Base-by-base conservation (phyloP, 1,140 invertebrate species). In the Halesus radiatus region DNA sequence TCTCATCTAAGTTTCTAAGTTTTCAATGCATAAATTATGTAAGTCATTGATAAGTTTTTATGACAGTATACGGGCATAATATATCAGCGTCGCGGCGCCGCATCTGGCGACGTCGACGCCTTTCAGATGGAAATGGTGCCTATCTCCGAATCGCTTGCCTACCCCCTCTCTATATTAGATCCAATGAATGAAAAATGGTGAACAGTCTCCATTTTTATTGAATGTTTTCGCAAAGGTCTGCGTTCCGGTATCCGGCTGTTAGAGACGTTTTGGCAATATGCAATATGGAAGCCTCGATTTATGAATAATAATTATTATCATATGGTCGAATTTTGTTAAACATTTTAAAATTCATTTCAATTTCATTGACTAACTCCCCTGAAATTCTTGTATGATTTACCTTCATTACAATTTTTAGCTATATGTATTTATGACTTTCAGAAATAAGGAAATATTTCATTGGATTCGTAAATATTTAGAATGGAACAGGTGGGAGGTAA, bases 1-100 rank as follows among this genome's bases (percentile, higher is more conserved):
- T 66, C 76, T 78, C 76, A 70, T 80, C 60, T 68, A 37, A 75
- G 29, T 76, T 76, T 76, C 7, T 72, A 56, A 76, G 66, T 68
- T 81, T 81, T 81, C 76, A 81, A 81, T 81, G 80, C 80, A 81
- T 81, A 81, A 72, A 78, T 81, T 78, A 81, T 75, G 29, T 45
- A 75, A 75, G 68, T 78, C 70, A 81, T 81, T 81, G 76, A 78
- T 81, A 81, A 81, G 76, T 81, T 81, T 81, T 81, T 72, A 72
- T 72, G 68, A 72, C 68, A 22, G 68, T 68, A 22, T 22, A 22
- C 68, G 45, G 68, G 68, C 18, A 16, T 72, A 72, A 72, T 72
- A 53, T 72, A 72, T 72, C 45, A 53, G 68, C 68, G 68, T 52
- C 64, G 68, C 68, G 20, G 68, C 26, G 68, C n/a, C 68, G 68